phyloP scores from a whole-genome alignment of 1,140 invertebrate genomes.

The Cephus cinctus region DNA sequence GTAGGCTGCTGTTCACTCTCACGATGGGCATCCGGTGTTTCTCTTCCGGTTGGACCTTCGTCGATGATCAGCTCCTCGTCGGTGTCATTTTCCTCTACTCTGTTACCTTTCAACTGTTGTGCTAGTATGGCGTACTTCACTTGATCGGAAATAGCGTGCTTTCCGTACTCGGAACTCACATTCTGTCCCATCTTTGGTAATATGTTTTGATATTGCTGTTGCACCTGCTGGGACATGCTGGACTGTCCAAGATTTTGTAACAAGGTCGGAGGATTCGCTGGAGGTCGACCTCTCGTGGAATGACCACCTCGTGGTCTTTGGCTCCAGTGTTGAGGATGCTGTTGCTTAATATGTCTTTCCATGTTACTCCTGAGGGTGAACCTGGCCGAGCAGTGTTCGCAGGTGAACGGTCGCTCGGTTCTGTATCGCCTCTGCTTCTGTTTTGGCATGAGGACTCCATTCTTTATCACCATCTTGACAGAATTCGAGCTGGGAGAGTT shows the following conservation, averaged over 20 bases:
- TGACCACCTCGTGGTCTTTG: conserved; percentile 65
- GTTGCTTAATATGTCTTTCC: conserved; percentile 91
- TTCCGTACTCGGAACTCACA: conserved; percentile 22
- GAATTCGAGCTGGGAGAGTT: conserved; percentile 56
- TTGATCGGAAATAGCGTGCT: conserved; percentile 66
- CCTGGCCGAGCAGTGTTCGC: conserved; percentile 83
- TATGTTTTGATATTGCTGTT: conserved; percentile 28
- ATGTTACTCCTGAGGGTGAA: conserved; percentile 91
- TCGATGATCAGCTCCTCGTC: conserved; percentile 74
- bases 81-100: conserved; percentile 56
- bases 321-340: conserved; percentile 86
- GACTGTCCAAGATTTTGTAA: conserved; percentile 26
- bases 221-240: conserved; percentile 9
- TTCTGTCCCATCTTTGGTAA: conserved; percentile 25
- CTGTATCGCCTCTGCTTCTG: conserved; percentile 87
- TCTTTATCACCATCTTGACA: conserved; percentile 87
- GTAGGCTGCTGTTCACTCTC: conserved; percentile 36
- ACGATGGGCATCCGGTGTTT: conserved; percentile 9
- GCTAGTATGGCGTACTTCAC: conserved; percentile 77
- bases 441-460: conserved; percentile 84
- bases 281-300: conserved; percentile 55
- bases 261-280: conserved; percentile 37
- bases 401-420: conserved; percentile 87
- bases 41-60: conserved; percentile 49
- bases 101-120: conserved; percentile 68